phyloP scores from a whole-genome alignment of 2,113 vertebrate species.

The Uropsilus gracilis region DNA sequence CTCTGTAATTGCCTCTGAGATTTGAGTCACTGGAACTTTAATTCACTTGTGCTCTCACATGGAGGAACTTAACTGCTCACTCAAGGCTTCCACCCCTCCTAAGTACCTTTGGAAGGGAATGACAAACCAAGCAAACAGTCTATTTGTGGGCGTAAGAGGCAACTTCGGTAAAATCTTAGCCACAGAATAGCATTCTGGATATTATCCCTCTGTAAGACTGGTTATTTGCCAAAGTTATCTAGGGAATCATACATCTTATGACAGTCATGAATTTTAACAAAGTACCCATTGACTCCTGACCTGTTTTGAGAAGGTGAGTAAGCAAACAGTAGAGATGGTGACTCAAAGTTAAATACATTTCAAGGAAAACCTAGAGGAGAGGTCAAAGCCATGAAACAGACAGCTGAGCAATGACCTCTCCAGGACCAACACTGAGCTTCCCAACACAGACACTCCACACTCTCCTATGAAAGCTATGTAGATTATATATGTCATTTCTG shows the following conservation, averaged over 20 bases:
- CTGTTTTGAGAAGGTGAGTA: conserved; percentile 61
- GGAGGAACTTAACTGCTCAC: conserved; percentile 55
- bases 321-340: conserved; percentile 34
- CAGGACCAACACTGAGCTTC: background rate
- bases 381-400: background rate
- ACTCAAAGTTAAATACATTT: conserved; percentile 26
- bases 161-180: conserved; percentile 50
- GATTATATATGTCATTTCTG: background rate
- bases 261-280: conserved; percentile 65
- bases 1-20: conserved; percentile 75
- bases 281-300: conserved; percentile 67
- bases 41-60: conserved; percentile 52
- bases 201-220: conserved; percentile 18
- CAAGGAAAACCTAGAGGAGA: conserved; percentile 34
- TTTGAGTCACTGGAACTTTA: conserved; percentile 52
- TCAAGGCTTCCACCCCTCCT: conserved; percentile 31
- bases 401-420: background rate
- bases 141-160: conserved; percentile 54
- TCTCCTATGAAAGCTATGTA: background rate
- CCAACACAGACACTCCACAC: background rate
- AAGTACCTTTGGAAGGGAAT: conserved; percentile 61
- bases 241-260: conserved; percentile 64
- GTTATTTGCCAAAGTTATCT: conserved; percentile 28
- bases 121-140: conserved; percentile 49
- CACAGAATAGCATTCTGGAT: conserved; percentile 32